Conservation (phyloP, 92 coral and sea anemone genomes). For the Heliopora coerulea region DNA sequence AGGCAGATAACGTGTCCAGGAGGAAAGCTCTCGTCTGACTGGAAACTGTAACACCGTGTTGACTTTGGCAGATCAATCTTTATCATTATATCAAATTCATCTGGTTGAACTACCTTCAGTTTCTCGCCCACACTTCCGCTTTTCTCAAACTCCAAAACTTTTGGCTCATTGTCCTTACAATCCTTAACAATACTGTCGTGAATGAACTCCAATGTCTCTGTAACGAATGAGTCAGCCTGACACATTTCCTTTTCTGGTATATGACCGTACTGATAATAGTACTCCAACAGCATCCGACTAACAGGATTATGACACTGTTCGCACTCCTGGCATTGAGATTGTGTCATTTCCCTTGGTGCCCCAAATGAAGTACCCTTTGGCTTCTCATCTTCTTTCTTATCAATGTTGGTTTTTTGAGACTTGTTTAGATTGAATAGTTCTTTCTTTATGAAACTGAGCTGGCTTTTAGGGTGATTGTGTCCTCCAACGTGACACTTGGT, state of each 20-base stretch:
- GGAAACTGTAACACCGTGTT: slow-evolving; percentile 6
- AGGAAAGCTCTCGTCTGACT: slow-evolving; percentile 18
- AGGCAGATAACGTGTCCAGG: slow-evolving; percentile 32
- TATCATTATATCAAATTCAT: slow-evolving; percentile 26
- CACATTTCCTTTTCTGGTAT: background rate
- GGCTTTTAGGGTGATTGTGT: too few species aligned
- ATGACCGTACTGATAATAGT: slow-evolving; percentile 5
- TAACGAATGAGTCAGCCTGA: background rate
- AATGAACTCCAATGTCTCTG: background rate
- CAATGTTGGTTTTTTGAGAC: too few species aligned
- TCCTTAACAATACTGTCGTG: background rate
- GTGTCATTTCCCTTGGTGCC: too few species aligned
- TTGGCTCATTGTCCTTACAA: slow-evolving; percentile 8
- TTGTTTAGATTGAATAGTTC: background rate
- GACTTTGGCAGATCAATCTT: slow-evolving; percentile 8
- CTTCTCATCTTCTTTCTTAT: too few species aligned
- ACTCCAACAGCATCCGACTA: slow-evolving; percentile 6
- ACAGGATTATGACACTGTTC: background rate
- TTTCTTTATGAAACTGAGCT: too few species aligned
- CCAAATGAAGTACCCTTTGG: too few species aligned
- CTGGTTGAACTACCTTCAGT: slow-evolving; percentile 32
- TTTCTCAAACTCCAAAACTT: slow-evolving; percentile 17
- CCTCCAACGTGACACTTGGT: too few species aligned
- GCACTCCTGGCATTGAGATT: background rate
- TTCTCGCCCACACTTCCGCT: slow-evolving; percentile 31